Evolutionary conservation across 2,797 vertebrate genomes (phyloP), one percentile per base, ranked within the genome.

Genomic region (Aldrovandia affinis): DNA sequence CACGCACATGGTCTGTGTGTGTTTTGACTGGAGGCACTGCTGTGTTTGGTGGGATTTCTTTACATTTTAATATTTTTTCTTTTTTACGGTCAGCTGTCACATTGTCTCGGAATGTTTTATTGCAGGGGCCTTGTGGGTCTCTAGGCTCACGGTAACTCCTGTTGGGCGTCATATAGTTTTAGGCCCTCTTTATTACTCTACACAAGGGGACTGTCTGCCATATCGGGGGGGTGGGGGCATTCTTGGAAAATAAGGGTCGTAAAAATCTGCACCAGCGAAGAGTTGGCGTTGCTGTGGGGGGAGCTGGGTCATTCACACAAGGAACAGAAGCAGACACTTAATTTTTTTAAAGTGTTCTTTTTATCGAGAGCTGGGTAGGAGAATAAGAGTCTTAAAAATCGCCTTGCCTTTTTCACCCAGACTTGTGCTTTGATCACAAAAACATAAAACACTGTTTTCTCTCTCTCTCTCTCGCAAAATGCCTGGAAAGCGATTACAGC

Each of bases 21-120:
- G 68, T 85, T 89, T 86, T 86, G 84, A 87, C 86, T 85, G 81
- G 61, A 65, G 61, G 77, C 70, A 83, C 18, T 18, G 14, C 79
- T 83, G 83, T 83, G 82, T 82, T 84, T 79, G 80, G 22, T 82
- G 52, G 8, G 5, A 28, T 63, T 73, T 61, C 9, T 78, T 10
- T 55, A 14, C 73, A n/a, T 77, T 77, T 77, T n/a, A 44, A 77
- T 77, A 47, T 39, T 1, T 42, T 63, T 39, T 1, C 33, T 63
- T 82, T 80, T 88, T 83, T 80, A 85, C 73, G 78, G 83, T 47
- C 28, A 28, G 83, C 77, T 75, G 55, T 84, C 42, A 30, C 78
- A 57, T 73, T 83, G 82, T 47, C 73, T 80, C n/a, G 47, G 47
- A 68, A 83, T 86, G 81, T 83, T 86, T 89, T 85, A 85, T 47